Evolutionary conservation across 2,888 invertebrate genomes (phyloP).

Genomic region (Acanthosepion esculentum): DNA sequence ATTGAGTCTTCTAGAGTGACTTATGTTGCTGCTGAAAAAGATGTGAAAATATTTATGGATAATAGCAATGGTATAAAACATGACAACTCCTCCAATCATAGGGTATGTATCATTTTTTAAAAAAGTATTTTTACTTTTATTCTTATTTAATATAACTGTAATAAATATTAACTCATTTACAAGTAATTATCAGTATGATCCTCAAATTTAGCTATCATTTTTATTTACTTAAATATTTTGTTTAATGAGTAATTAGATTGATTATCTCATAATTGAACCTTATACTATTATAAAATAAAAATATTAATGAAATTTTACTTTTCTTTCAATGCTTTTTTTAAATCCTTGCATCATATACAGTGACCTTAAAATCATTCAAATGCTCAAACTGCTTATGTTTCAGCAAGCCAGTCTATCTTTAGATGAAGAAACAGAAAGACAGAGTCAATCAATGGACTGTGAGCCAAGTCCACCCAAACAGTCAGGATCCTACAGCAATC

Average conservation of each 20-base stretch:
- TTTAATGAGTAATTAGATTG: no score
- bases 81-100: constrained; percentile 57
- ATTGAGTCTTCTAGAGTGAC: constrained; percentile 69
- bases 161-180: no score
- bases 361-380: background rate
- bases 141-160: no score
- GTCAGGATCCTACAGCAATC: constrained; percentile 70
- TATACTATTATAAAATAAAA: no score
- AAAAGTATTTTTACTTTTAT: background rate
- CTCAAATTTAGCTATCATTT: no score
- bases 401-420: constrained; percentile 49
- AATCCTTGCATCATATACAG: no score
- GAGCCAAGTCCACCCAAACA: constrained; percentile 59
- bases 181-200: no score
- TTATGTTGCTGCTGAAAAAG: constrained; percentile 72
- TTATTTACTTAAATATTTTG: no score
- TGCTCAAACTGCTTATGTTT: constrained; percentile 42
- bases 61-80: constrained; percentile 69
- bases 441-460: constrained; percentile 54
- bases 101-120: constrained; percentile 58
- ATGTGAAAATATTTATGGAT: constrained; percentile 74
- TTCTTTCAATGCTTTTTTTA: no score
- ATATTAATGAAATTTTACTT: no score
- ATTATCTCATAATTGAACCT: no score
- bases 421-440: constrained; percentile 62